A percentile compares a stretch with the other conserved stretches of the same genome.
phyloP scores from a whole-genome alignment of 2,888 invertebrate species.

The Ommatoiulus sabulosus region DNA sequence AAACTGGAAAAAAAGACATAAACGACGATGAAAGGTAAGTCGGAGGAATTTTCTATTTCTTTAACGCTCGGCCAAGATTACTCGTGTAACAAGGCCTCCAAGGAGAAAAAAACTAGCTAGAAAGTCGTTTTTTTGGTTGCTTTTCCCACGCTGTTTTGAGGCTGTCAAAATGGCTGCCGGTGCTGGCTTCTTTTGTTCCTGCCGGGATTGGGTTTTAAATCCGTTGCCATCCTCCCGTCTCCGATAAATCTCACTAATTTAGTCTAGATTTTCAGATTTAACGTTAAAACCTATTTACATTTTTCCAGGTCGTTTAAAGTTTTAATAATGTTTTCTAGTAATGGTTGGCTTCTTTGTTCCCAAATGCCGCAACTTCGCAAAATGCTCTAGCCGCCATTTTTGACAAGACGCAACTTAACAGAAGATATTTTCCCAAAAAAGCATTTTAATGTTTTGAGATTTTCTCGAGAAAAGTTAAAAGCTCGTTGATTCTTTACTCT shows the following conservation, averaged over 20 bases:
- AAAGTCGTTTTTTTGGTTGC: not conserved
- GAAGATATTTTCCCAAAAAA: constrained; percentile 17
- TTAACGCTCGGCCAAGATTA: not conserved
- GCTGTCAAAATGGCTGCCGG: constrained; percentile 50
- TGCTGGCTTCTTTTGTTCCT: constrained; percentile 42
- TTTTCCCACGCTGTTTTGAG: not conserved
- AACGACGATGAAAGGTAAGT: constrained; percentile 54
- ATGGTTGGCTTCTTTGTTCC: not conserved
- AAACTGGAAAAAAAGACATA: not conserved
- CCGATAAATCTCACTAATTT: not conserved
- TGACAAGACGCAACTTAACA: constrained; percentile 44
- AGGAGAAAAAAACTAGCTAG: not conserved
- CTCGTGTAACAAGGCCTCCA: constrained; percentile 50
- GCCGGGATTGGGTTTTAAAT: constrained; percentile 37
- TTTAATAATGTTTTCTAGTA: not conserved
- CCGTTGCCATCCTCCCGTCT: not conserved
- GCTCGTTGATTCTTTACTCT: not conserved
- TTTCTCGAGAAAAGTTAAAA: not conserved
- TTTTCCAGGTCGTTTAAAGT: constrained; percentile 49
- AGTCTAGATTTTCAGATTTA: constrained; percentile 48
- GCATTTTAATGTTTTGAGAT: not conserved
- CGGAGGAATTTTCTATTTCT: not conserved
- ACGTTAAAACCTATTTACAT: constrained; percentile 38
- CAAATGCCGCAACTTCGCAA: not conserved
- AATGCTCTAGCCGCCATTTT: constrained; percentile 51